Base-by-base conservation (phyloP, 2,888 invertebrate species). In the Meghimatium bilineatum region DNA sequence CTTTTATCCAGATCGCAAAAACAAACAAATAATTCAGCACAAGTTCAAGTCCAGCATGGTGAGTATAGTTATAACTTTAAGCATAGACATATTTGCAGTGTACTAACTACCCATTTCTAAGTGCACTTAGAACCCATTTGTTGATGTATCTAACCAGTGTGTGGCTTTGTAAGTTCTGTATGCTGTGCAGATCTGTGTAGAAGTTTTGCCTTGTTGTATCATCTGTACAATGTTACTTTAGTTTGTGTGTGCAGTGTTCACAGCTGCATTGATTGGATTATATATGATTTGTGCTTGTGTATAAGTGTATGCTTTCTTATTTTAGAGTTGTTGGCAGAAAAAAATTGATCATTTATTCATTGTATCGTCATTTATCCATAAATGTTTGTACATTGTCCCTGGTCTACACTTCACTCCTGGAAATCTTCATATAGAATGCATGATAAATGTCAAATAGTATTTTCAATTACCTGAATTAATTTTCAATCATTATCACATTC, bases 31-130 rank as follows among this genome's bases (percentile, higher is more conserved):
- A 90, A 96, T 97, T 92, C 98, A 98, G 94, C 96, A 99, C 93
- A 97, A 97, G 95, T 99, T 98, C 95, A 98, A 97, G 95, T 99
- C 99, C 81, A 96, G 97, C 91, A 98, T 99, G 99, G 99, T 97
- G 95, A 96, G 97, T 88, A 69, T n/a, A 66, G n/a, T 20, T 10
- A 66, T 32, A 32, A 29, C 6, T 20, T 66, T 5, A 1, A 63
- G 26, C 2, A 26, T n/a, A 26, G n/a, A 26, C n/a, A 63, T 34
- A 29, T 34, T 56, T 34, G 67, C 67, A 67, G 71, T 71, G 71
- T 71, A 38, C 38, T 69, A 56, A 56, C 44, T 44, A 44, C 44
- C 44, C 44, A 44, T 44, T 44, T 44, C 12, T 8, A 5, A 66
- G 63, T 29, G 26, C 63, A 14, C 17, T 56, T 26, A 63, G 17